Conservation (phyloP, 2,888 invertebrate species). For the Metallyticus violacea region DNA sequence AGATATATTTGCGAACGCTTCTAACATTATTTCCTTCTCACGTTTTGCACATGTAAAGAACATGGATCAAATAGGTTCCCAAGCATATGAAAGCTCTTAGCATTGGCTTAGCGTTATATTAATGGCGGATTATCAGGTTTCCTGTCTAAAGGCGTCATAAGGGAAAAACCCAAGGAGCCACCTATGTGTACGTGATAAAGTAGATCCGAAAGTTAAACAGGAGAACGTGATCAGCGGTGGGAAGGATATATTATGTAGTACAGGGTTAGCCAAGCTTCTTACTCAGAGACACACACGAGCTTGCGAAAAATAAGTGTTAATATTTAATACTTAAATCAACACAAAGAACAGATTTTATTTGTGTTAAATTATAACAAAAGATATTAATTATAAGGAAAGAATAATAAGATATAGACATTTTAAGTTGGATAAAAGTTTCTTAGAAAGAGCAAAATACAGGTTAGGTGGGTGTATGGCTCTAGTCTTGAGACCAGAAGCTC, state of each 20-base stretch:
- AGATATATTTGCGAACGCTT: no score
- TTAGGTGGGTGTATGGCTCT: no score
- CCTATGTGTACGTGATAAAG: neutral
- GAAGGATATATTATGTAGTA: neutral
- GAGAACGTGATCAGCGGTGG: neutral
- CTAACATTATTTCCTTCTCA: neutral
- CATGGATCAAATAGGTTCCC: neutral
- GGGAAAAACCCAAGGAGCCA: neutral
- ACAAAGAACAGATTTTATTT: no score
- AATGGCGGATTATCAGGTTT: neutral
- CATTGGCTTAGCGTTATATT: neutral
- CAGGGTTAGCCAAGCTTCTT: neutral
- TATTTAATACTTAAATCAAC: no score
- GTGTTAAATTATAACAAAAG: no score
- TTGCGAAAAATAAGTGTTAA: no score
- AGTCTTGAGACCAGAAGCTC: no score
- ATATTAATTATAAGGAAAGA: no score
- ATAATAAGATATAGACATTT: no score
- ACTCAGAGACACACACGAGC: no score
- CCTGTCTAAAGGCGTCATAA: neutral
- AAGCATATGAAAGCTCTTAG: neutral
- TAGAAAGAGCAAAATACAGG: no score
- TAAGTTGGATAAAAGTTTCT: no score
- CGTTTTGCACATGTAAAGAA: neutral
- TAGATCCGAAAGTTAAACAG: neutral